phyloP scores from a whole-genome alignment of 1,140 invertebrate genomes.

The Pseudoatta argentina region DNA sequence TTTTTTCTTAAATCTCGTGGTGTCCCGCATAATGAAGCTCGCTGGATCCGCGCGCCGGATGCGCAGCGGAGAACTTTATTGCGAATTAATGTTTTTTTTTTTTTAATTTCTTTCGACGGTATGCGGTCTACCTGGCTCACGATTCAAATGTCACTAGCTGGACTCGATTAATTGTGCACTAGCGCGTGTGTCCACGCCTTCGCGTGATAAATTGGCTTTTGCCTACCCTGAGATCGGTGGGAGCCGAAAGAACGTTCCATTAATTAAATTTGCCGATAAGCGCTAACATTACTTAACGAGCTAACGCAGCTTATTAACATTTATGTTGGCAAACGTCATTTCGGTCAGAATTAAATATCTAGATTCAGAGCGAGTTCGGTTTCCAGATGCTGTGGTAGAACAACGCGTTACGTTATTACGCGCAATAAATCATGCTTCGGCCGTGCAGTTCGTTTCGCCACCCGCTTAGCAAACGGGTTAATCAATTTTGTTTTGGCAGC shows the following conservation, averaged over 20 bases:
- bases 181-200: slow-evolving; percentile 46
- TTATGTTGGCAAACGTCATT: slow-evolving; percentile 35
- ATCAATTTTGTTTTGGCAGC: slow-evolving; percentile 40
- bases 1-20: slow-evolving; percentile 66
- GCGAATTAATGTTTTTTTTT: slow-evolving; percentile 71
- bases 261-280: slow-evolving; percentile 63
- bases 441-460: slow-evolving; percentile 13
- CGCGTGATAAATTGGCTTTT: slow-evolving; percentile 60
- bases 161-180: slow-evolving; percentile 59
- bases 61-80: slow-evolving; percentile 61
- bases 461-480: slow-evolving; percentile 33
- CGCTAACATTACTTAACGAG: slow-evolving; percentile 51
- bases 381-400: slow-evolving; percentile 18
- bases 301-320: slow-evolving; percentile 44
- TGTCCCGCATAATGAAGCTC: slow-evolving; percentile 63
- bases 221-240: slow-evolving; percentile 7
- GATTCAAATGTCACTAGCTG: slow-evolving; percentile 62
- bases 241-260: slow-evolving; percentile 16
- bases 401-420: slow-evolving; percentile 39
- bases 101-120: slow-evolving; percentile 50
- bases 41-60: slow-evolving; percentile 4
- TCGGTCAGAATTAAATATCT: background rate
- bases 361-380: background rate
- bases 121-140: slow-evolving; percentile 48
- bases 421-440: slow-evolving; percentile 42